Conservation (phyloP, 2,797 vertebrate genomes). For the Todus mexicanus region DNA sequence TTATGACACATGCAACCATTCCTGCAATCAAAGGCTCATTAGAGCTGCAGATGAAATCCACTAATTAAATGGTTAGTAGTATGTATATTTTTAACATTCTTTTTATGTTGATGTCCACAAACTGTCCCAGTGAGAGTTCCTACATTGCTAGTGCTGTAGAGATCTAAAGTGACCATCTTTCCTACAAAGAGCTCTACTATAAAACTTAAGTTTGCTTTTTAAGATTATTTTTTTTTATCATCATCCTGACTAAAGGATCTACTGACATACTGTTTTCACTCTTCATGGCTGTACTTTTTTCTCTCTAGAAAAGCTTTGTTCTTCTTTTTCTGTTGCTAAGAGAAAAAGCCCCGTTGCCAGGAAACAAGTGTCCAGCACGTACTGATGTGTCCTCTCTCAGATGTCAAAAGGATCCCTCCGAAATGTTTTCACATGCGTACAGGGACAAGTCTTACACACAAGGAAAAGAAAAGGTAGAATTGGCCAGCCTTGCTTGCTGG, state of each 20-base stretch:
- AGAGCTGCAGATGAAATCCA: neutral
- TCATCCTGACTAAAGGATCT: neutral
- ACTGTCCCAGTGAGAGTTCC: neutral
- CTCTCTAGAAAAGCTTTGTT: constrained; percentile 42
- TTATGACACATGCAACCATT: neutral
- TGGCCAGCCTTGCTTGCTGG: neutral
- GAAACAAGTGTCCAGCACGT: constrained; percentile 48
- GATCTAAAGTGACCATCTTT: neutral
- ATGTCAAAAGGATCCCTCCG: constrained; percentile 41
- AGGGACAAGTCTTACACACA: neutral
- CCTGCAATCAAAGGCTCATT: constrained; percentile 23
- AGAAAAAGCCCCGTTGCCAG: constrained; percentile 64
- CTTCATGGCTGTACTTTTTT: constrained; percentile 28
- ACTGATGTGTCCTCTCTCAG: constrained; percentile 22
- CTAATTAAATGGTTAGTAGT: neutral
- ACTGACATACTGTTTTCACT: constrained; percentile 16
- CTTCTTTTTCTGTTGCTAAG: constrained; percentile 62
- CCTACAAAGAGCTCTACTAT: neutral
- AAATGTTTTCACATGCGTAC: constrained; percentile 4
- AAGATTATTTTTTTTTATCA: neutral
- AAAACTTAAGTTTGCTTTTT: neutral
- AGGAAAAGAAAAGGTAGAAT: neutral
- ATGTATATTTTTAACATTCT: neutral
- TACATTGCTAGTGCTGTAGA: neutral
- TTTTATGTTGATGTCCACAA: neutral